Evolutionary conservation across 2,888 invertebrate species (phyloP), one percentile per base, ranked within the genome.

Genomic region (Sclerodermus sp.): DNA sequence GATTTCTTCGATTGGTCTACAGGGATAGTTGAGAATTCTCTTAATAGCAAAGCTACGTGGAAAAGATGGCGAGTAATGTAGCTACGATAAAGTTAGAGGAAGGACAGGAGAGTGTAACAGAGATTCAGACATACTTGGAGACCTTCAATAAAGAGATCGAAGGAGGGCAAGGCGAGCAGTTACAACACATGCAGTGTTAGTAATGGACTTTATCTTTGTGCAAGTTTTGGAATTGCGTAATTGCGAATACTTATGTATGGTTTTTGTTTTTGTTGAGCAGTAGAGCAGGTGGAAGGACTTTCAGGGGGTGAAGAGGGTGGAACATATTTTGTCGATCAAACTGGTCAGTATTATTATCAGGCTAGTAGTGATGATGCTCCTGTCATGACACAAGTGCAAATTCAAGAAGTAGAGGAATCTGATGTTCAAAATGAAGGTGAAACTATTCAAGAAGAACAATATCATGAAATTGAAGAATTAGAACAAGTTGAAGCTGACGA

Each of bases 271-370:
- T n/a, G n/a, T n/a, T n/a, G n/a, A 41, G 17, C 44, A 77, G 77
- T 78, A 47, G 76, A 77, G 70, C 77, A 76, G 71, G 77, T 78
- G 46, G 78, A 77, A 57, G 77, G 77, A 12, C 57, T 78, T 3
- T 74, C 76, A 49, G 83, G 77, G 1, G 82, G 83, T 13, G 81
- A 80, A 40, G 84, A 85, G 62, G 84, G 83, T 58, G 87, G 89
- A 6, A 88, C 90, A 1, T 91, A 90, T 70, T 92, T 89, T 74
- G 87, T 92, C 17, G 91, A 92, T 70, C 87, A 90, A 74, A 83
- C 89, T 30, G 91, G 91, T 0, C 87, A 89, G 60, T 92, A 91
- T 74, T 93, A 92, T 70, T 90, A 88, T 70, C 91, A 91, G 76
- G 85, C 87, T 1, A 84, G 84, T 32, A 84, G 85, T 2, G 85